phyloP scores from a whole-genome alignment of 2,797 vertebrate genomes.

The Fringilla coelebs region DNA sequence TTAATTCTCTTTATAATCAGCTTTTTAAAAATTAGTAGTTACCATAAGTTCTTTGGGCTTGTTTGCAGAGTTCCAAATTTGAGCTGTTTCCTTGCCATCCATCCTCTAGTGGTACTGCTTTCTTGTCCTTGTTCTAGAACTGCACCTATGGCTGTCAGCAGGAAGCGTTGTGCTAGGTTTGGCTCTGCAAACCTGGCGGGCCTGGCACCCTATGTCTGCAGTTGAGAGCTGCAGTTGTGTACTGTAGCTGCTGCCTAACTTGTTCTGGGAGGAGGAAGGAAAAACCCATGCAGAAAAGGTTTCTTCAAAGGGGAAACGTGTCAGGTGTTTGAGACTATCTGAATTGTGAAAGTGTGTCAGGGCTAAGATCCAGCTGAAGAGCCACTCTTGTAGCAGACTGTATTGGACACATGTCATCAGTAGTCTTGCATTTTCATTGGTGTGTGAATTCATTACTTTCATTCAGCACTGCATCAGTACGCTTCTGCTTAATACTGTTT shows the following conservation, averaged over 20 bases:
- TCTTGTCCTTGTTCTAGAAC: background rate
- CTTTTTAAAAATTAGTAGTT: background rate
- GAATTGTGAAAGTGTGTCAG: background rate
- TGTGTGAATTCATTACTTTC: background rate
- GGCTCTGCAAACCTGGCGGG: background rate
- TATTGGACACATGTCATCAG: background rate
- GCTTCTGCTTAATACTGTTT: background rate
- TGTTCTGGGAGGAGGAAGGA: background rate
- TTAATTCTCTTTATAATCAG: background rate
- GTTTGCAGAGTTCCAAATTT: background rate
- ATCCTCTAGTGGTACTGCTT: background rate
- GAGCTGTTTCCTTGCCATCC: background rate
- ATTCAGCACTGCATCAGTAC: background rate
- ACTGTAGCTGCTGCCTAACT: background rate
- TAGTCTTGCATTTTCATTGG: background rate
- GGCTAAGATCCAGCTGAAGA: background rate
- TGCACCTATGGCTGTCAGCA: rapidly evolving
- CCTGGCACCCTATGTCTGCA: rapidly evolving
- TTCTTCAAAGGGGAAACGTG: background rate
- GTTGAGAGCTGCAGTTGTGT: background rate
- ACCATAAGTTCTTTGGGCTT: background rate
- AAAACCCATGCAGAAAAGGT: background rate
- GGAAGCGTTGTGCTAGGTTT: background rate
- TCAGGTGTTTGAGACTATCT: background rate
- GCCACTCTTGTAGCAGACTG: background rate